Base-by-base conservation (phyloP, 2,797 vertebrate genomes). In the Syndactyla subalaris region DNA sequence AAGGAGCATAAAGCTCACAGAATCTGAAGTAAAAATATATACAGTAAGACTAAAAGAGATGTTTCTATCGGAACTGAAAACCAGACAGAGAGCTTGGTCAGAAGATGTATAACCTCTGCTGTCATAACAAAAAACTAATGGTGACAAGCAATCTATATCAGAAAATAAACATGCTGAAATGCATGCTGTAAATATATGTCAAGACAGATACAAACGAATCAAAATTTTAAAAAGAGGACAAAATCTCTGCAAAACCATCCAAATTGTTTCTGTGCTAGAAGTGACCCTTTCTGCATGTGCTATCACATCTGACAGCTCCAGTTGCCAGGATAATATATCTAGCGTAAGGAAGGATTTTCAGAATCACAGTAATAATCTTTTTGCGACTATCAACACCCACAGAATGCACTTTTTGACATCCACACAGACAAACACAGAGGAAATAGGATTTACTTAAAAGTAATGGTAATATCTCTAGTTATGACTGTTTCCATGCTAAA, bases 301-400 rank as follows among this genome's bases (percentile, higher is more conserved):
- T 73, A 75, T 93, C 36, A 87, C 51, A 93, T 76, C 87, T 92
- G 91, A 95, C 94, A 96, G 89, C 95, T 93, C 80, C 82, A 83
- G 85, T 74, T 95, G 79, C 90, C 63, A 91, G 76, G 45, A 94
- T 87, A 96, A 95, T 72, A 32, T 34, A 85, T 75, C 74, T 73
- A 63, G 43, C 72, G 81, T 68, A 92, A 95, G 57, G 79, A 96
- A 93, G 62, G 67, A 91, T 91, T 95, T 95, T 96, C 89, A 88
- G 81, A 96, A 96, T 93, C 93, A 91, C 34, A 90, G 88, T 94
- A 94, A 94, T 97, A 96, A 97, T 95, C 91, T 95, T 94, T 91
- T 92, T 82, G 89, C 89, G 84, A 90, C 76, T 78, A 96, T 94
- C 89, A 96, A 95, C 89, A 90, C 66, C 84, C 87, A 94, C 63